Evolutionary conservation across 2,113 vertebrate species (phyloP).

Genomic region (Lampris megalopsis): DNA sequence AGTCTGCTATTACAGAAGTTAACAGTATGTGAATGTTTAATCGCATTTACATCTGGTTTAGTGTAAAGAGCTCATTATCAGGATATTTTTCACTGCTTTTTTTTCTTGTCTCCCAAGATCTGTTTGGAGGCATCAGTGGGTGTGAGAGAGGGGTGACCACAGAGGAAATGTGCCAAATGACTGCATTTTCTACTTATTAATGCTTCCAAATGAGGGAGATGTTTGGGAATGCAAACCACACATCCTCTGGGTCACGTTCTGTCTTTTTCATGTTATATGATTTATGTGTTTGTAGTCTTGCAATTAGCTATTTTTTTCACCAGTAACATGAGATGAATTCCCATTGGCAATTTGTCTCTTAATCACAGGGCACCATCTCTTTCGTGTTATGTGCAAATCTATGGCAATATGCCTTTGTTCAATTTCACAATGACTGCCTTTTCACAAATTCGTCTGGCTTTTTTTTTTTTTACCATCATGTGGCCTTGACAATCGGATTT

Average conservation of each 20-base stretch:
- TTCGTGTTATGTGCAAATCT: too few relatives aligned
- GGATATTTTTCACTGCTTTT: constrained; percentile 55
- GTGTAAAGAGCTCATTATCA: constrained; percentile 60
- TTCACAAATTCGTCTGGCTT: too few relatives aligned
- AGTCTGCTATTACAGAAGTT: not conserved
- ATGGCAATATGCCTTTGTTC: too few relatives aligned
- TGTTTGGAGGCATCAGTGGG: constrained; percentile 38
- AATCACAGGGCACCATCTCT: not conserved
- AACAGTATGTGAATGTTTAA: not conserved
- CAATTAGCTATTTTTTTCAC: constrained; percentile 17
- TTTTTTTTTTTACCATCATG: too few relatives aligned
- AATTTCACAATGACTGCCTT: too few relatives aligned
- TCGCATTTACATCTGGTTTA: constrained; percentile 34
- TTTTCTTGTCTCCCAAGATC: constrained; percentile 51
- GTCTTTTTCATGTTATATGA: constrained; percentile 19
- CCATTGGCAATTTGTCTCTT: constrained; percentile 7
- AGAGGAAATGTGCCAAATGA: constrained; percentile 54
- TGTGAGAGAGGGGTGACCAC: constrained; percentile 43
- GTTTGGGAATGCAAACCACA: constrained; percentile 34
- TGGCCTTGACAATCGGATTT: too few relatives aligned
- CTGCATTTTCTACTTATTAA: constrained; percentile 10
- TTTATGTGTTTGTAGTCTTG: not conserved
- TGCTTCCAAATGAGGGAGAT: constrained; percentile 46
- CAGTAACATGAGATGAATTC: not conserved
- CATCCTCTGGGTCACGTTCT: constrained; percentile 20